A percentile compares a stretch with the other conserved stretches of the same genome.
Evolutionary conservation across 2,113 vertebrate species (phyloP).

Genomic region (Chaetodon auriga): DNA sequence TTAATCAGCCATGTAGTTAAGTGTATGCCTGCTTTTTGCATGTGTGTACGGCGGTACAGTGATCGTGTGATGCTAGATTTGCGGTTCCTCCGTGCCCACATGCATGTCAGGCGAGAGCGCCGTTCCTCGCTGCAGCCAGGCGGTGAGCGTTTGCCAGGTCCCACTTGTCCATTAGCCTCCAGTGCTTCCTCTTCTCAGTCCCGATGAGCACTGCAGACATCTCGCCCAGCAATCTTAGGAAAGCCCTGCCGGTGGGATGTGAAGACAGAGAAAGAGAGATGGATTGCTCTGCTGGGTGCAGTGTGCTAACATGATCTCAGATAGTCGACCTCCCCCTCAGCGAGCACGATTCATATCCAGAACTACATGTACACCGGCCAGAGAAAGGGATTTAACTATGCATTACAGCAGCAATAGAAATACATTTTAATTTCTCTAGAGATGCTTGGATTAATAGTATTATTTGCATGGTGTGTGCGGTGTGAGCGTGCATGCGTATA

Average conservation of each 20-base stretch:
- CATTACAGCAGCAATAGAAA: conserved; percentile 27
- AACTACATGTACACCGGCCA: conserved; percentile 2
- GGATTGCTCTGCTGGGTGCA: conserved; percentile 55
- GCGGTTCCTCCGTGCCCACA: background rate
- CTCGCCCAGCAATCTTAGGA: conserved; percentile 53
- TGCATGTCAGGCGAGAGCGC: conserved; percentile 14
- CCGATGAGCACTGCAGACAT: conserved; percentile 60
- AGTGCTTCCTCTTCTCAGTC: conserved; percentile 28
- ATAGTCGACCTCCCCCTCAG: conserved; percentile 26
- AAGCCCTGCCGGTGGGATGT: conserved; percentile 53
- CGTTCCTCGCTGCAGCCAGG: background rate
- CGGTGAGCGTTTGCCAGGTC: background rate
- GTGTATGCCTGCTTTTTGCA: conserved; percentile 21
- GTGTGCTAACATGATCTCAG: conserved; percentile 59
- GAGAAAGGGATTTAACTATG: conserved; percentile 50
- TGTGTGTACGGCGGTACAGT: background rate
- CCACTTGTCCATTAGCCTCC: conserved; percentile 50
- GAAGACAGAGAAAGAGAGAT: conserved; percentile 42
- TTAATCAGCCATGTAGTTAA: conserved; percentile 4
- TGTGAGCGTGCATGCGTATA: background rate
- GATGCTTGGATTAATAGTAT: conserved; percentile 29
- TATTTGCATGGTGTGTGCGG: background rate
- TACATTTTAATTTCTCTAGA: conserved; percentile 44
- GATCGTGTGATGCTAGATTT: background rate
- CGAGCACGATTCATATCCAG: conserved; percentile 20